Evolutionary conservation across 2,797 vertebrate genomes (phyloP).

Genomic region (Gallirallus australis): DNA sequence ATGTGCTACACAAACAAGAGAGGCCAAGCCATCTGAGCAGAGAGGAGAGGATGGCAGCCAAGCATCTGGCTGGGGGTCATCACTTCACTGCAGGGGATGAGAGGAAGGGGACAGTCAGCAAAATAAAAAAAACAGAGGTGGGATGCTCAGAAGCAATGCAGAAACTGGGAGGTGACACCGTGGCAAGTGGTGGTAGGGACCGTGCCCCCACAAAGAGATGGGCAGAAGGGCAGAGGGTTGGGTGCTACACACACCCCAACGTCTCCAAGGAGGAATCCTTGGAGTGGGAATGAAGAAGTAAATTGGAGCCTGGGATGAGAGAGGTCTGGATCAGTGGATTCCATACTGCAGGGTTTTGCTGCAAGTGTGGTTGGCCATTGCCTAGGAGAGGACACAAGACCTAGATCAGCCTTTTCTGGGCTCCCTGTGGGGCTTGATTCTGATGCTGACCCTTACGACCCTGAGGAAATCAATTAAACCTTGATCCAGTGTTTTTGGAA

Average conservation of each 20-base stretch:
- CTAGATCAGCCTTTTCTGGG: background rate
- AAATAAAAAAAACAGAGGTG: background rate
- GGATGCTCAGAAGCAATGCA: background rate
- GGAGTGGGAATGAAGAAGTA: background rate
- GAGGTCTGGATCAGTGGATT: accelerated
- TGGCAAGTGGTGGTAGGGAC: background rate
- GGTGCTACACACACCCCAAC: background rate
- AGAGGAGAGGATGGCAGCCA: background rate
- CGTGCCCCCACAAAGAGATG: accelerated
- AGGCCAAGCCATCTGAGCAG: background rate
- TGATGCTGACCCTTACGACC: background rate
- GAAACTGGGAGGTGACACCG: accelerated
- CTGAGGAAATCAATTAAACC: background rate
- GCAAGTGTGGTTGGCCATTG: background rate
- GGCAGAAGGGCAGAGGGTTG: background rate
- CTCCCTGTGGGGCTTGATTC: background rate
- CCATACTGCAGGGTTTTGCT: background rate
- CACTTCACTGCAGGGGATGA: background rate
- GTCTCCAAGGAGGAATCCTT: background rate
- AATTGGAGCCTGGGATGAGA: background rate
- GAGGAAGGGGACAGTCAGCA: background rate
- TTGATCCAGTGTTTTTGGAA: background rate
- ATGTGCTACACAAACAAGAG: background rate
- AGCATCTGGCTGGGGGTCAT: background rate
- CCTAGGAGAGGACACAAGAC: background rate